Percentiles rank a stretch among this genome's conserved stretches.
Evolutionary conservation across 2,888 invertebrate species (phyloP).

Genomic region (Clunio marinus): DNA sequence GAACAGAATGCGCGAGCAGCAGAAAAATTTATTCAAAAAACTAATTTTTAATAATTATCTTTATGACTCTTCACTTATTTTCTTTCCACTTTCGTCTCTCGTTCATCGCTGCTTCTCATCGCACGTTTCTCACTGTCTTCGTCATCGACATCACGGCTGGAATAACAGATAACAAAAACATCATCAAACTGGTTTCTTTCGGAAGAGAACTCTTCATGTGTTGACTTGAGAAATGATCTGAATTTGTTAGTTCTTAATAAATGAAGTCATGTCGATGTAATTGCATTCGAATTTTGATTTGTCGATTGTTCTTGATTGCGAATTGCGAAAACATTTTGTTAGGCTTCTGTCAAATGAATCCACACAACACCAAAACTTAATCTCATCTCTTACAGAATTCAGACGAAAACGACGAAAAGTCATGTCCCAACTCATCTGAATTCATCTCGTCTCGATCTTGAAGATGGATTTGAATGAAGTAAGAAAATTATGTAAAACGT

Average conservation of each 20-base stretch:
- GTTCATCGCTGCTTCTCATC: slow-evolving; percentile 2
- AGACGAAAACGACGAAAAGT: neutral
- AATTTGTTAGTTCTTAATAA: neutral
- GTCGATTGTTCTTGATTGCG: neutral
- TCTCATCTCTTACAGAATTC: too few relatives aligned
- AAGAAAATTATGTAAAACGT: neutral
- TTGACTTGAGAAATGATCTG: neutral
- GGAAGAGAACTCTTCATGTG: neutral
- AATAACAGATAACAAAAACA: neutral
- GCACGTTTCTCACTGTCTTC: slow-evolving; percentile 2
- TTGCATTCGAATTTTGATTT: too few relatives aligned
- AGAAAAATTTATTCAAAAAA: slow-evolving; percentile 19
- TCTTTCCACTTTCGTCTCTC: neutral
- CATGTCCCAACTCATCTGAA: neutral
- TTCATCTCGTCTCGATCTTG: too few relatives aligned
- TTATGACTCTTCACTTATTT: slow-evolving; percentile 24
- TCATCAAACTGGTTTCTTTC: neutral
- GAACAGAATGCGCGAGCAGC: slow-evolving; percentile 12
- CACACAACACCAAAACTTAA: too few relatives aligned
- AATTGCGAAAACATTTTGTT: neutral
- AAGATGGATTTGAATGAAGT: neutral
- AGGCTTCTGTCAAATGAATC: too few relatives aligned
- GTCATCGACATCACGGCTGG: neutral
- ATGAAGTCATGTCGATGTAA: neutral
- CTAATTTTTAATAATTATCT: slow-evolving; percentile 32